Evolutionary conservation across 2,888 invertebrate species (phyloP), one percentile per base, ranked within the genome.

Genomic region (Eupithecia inturbata): DNA sequence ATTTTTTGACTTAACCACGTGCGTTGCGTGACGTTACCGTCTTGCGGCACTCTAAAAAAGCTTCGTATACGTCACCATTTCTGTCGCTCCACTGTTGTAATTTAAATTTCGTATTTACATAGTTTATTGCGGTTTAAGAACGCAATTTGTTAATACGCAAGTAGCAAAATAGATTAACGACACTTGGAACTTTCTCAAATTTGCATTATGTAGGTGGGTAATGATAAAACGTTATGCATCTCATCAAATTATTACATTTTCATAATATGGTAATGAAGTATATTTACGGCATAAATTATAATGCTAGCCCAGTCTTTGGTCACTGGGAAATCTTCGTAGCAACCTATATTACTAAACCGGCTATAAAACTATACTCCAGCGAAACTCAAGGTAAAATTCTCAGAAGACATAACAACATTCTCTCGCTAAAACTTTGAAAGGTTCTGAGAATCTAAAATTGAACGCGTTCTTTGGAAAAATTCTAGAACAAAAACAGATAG

Each of bases 51-150:
- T 19, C 31, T 53, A 36, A n/a, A 68, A 68, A 73, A 67, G 26
- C 39, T 57, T n/a, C 63, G 69, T 36, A 66, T 70, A 66, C 68
- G 64, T 36, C 78, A 78, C 77, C 78, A 80, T 81, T 82, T 79
- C 82, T 83, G 84, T 84, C 84, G 80, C 83, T 83, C 79, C 75
- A 84, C 84, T 85, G 88, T 90, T 88, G 90, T 91, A 89, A 91
- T 91, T 92, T 91, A 91, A 91, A 92, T 91, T 89, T 86, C 79
- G 85, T 86, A 92, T 92, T 91, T 88, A 87, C 91, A 91, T 92
- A 91, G 89, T 90, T 90, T 91, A 91, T 89, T 88, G 86, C 89
- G 85, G 89, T 89, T 90, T 89, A 89, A 89, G 88, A 90, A 91
- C 86, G 88, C 88, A 88, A 90, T 92, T 91, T 89, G 89, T 91